Evolutionary conservation across 2,797 vertebrate genomes (phyloP).

Genomic region (Sphaeramia orbicularis): DNA sequence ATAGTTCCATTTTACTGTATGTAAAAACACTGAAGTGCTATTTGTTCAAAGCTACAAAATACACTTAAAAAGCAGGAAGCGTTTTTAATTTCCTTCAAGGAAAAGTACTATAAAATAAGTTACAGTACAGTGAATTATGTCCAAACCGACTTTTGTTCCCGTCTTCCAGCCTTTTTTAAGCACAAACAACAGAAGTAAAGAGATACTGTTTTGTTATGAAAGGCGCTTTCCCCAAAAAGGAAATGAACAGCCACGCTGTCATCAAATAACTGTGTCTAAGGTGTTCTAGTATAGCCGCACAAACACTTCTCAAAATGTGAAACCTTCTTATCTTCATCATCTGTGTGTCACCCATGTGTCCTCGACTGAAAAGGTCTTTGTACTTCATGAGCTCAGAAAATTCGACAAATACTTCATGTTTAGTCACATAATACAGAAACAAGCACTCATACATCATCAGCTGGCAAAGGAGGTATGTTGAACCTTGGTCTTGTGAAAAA

Average conservation of each 20-base stretch:
- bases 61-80: constrained; percentile 93
- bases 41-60: constrained; percentile 95
- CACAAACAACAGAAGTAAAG: constrained; percentile 89
- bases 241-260: constrained; percentile 87
- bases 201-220: constrained; percentile 88
- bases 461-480: constrained; percentile 96
- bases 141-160: constrained; percentile 97
- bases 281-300: constrained; percentile 75
- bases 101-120: constrained; percentile 99
- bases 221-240: constrained; percentile 89
- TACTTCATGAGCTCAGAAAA: constrained; percentile 92
- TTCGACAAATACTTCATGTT: constrained; percentile 94
- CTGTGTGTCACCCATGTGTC: constrained; percentile 82
- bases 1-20: constrained; percentile 93
- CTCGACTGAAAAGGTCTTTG: constrained; percentile 85
- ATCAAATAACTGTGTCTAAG: constrained; percentile 80
- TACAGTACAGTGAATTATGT: constrained; percentile 99
- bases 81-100: constrained; percentile 96
- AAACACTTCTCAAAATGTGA: constrained; percentile 64
- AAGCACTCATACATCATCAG: constrained; percentile 94
- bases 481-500: constrained; percentile 99
- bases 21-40: constrained; percentile 96
- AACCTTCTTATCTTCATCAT: constrained; percentile 86
- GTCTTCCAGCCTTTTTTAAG: constrained; percentile 95
- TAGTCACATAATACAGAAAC: constrained; percentile 77